Evolutionary conservation across 2,113 vertebrate species (phyloP).

Genomic region (Actenoides lindsayi): DNA sequence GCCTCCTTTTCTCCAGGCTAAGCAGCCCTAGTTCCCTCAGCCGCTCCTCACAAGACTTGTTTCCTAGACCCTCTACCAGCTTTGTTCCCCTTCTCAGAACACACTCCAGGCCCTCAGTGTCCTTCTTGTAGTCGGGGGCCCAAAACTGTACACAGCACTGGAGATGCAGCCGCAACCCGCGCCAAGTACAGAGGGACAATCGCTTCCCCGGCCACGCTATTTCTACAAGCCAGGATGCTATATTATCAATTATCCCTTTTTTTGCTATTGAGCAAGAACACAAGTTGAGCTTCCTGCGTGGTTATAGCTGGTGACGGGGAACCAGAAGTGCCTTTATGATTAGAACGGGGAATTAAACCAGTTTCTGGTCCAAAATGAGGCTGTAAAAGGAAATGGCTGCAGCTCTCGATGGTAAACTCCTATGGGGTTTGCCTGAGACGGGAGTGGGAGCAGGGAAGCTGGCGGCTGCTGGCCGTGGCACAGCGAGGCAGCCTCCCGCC

Average conservation of each 20-base stretch:
- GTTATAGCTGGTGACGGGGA: accelerated
- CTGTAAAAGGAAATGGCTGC: accelerated
- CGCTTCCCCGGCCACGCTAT: not conserved
- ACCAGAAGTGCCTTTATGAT: not conserved
- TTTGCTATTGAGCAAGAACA: not conserved
- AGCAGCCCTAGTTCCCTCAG: not conserved
- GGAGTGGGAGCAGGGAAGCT: no score
- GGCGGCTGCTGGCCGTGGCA: accelerated
- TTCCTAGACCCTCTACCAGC: not conserved
- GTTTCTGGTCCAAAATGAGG: accelerated
- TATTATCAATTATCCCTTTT: not conserved
- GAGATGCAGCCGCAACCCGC: no score
- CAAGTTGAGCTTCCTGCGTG: not conserved
- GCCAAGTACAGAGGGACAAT: no score
- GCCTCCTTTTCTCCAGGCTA: not conserved
- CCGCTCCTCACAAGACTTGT: not conserved
- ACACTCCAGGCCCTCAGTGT: no score
- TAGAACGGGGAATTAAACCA: not conserved
- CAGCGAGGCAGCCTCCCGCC: not conserved
- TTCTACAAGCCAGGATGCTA: not conserved
- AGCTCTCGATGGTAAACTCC: accelerated
- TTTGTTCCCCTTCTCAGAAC: no score
- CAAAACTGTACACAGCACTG: no score
- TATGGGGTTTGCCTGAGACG: no score
- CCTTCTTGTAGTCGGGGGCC: no score